A percentile compares a stretch with the other conserved stretches of the same genome.
phyloP scores from a whole-genome alignment of 1,140 invertebrate genomes.

The Dendrolimus kikuchii region DNA sequence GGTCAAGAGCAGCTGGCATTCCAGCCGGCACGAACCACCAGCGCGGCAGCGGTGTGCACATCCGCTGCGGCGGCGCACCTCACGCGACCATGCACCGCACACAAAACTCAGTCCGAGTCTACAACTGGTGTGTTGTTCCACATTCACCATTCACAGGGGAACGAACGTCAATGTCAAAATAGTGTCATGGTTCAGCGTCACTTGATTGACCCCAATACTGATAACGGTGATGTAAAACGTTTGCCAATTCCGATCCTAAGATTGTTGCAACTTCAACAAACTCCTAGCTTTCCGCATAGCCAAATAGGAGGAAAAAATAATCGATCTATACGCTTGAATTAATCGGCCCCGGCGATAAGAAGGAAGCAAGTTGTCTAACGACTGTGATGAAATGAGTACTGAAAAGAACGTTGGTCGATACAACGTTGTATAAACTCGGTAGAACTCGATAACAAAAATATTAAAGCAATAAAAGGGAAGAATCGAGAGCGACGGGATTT shows the following conservation, averaged over 20 bases:
- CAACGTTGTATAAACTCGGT: constrained; percentile 12
- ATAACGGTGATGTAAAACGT: constrained; percentile 46
- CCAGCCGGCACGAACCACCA: constrained; percentile 58
- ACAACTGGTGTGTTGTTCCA: constrained; percentile 26
- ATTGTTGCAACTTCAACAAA: constrained; percentile 22
- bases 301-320: constrained; percentile 26
- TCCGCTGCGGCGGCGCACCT: constrained; percentile 46
- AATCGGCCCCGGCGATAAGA: constrained; percentile 22
- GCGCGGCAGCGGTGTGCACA: constrained; percentile 61
- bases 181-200: constrained; percentile 48
- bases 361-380: constrained; percentile 17
- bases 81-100: constrained; percentile 39
- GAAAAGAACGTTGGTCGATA: constrained; percentile 10
- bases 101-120: constrained; percentile 14
- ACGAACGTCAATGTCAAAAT: constrained; percentile 41
- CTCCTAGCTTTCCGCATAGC: constrained; percentile 25
- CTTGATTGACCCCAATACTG: constrained; percentile 44
- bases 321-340: constrained; percentile 26
- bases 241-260: constrained; percentile 31
- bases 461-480: constrained; percentile 43
- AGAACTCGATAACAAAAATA: constrained; percentile 43
- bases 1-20: constrained; percentile 69
- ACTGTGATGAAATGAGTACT: constrained; percentile 13
- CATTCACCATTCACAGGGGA: constrained; percentile 39
- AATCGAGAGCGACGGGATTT: constrained; percentile 42